A percentile compares a stretch with the other conserved stretches of the same genome.
These are phyloP conservation scores for Oryzias melastigma DNA, from an alignment of 2,113 vertebrate genomes.

Conservation along the genomic window DNA sequence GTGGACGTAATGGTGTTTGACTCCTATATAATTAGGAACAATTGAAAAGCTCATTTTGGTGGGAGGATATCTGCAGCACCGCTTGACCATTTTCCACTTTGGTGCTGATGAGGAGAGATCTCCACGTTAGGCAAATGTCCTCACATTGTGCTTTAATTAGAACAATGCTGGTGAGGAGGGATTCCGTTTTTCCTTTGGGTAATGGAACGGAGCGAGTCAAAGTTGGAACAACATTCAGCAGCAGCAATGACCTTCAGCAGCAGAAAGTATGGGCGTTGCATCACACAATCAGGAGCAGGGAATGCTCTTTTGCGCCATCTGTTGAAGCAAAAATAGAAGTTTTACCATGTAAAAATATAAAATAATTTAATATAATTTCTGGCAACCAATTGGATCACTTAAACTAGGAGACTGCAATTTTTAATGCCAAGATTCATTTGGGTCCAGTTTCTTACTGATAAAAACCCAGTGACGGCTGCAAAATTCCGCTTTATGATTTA, in stretches of 20 bases:
- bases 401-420: too few relatives aligned
- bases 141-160: conserved; percentile 23
- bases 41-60: conserved; percentile 53
- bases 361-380: too few relatives aligned
- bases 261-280: conserved; percentile 15
- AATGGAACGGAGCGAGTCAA: conserved; percentile 27
- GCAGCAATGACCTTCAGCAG: conserved; percentile 22
- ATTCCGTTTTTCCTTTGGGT: neutral
- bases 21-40: conserved; percentile 48
- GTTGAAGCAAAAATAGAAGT: conserved; percentile 51
- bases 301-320: conserved; percentile 71
- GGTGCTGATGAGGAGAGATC: conserved; percentile 25
- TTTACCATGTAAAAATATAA: neutral
- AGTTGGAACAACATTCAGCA: conserved; percentile 8
- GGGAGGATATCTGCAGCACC: conserved; percentile 30
- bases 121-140: conserved; percentile 29
- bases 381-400: too few relatives aligned
- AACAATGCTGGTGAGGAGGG: conserved; percentile 22
- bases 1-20: conserved; percentile 53
- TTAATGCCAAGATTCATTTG: too few relatives aligned
- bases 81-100: conserved; percentile 34
- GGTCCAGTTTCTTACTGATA: too few relatives aligned
- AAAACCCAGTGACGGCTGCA: too few relatives aligned
- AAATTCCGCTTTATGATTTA: too few relatives aligned
- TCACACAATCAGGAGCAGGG: neutral